A percentile compares a stretch with the other conserved stretches of the same genome.
phyloP scores from a whole-genome alignment of 1,140 invertebrate species.

The Amphibalanus amphitrite region DNA sequence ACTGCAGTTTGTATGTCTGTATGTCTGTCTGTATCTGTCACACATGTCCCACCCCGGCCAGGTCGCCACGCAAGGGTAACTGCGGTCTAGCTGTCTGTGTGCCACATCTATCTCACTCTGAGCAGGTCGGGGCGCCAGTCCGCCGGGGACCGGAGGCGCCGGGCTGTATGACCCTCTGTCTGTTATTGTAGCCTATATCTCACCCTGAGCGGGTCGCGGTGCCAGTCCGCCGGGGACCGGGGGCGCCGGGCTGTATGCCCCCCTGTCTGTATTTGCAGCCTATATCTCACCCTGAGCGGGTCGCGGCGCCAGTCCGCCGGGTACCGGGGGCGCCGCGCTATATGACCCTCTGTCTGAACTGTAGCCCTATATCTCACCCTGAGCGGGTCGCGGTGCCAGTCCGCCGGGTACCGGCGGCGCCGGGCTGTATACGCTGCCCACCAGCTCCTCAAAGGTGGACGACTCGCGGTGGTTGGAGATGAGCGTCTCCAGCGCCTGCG shows the following conservation, averaged over 20 bases:
- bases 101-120: too few relatives aligned
- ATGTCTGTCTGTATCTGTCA: too few relatives aligned
- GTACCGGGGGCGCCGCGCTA: constrained; percentile 41
- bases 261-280: too few relatives aligned
- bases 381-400: constrained; percentile 16
- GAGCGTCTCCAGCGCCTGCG: constrained; percentile 68
- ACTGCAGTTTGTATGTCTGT: too few relatives aligned
- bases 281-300: neutral
- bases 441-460: constrained; percentile 82
- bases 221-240: constrained; percentile 17
- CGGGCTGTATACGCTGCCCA: constrained; percentile 64
- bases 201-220: constrained; percentile 48
- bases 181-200: too few relatives aligned
- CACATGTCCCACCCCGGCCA: too few relatives aligned
- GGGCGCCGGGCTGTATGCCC: constrained; percentile 50
- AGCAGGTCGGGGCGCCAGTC: too few relatives aligned
- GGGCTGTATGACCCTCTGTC: too few relatives aligned
- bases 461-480: constrained; percentile 70
- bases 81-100: too few relatives aligned
- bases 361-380: neutral
- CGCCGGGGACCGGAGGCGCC: too few relatives aligned
- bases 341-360: constrained; percentile 34
- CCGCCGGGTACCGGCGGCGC: constrained; percentile 28
- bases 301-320: constrained; percentile 17
- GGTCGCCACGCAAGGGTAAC: too few relatives aligned